Evolutionary conservation across 2,888 invertebrate genomes (phyloP).

Genomic region (Nephrocerus scutellatus): DNA sequence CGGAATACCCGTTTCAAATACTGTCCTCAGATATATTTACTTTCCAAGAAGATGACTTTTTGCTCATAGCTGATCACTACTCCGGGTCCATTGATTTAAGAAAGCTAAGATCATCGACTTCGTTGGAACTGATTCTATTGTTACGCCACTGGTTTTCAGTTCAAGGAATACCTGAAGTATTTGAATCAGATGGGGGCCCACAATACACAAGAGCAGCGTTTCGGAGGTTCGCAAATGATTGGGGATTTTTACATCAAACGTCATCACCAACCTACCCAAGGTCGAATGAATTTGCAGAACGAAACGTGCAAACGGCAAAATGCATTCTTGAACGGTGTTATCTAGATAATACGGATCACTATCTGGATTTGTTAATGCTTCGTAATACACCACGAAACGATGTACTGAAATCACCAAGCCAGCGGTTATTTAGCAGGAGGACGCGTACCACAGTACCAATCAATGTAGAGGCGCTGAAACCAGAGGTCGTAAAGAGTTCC

Average conservation of each 20-base stretch:
- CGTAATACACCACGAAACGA: conserved; percentile 11
- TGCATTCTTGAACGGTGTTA: conserved; percentile 2
- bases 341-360: conserved; percentile 1
- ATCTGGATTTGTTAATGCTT: conserved; percentile 4
- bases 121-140: conserved; percentile 1
- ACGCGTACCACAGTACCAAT: conserved; percentile 8
- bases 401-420: conserved; percentile 10
- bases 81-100: conserved; percentile 11
- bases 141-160: conserved; percentile 13
- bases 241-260: conserved; percentile 17
- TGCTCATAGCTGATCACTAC: conserved; percentile 11
- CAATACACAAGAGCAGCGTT: conserved; percentile 22
- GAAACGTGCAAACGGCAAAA: conserved; percentile 12
- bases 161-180: conserved; percentile 20
- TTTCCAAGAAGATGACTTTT: conserved; percentile 4
- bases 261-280: conserved; percentile 17
- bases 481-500: neutral
- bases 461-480: neutral
- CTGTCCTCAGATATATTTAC: conserved; percentile 5
- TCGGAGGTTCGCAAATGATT: conserved; percentile 20
- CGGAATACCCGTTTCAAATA: conserved; percentile 8
- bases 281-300: conserved; percentile 9
- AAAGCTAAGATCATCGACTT: conserved; percentile 5
- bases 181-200: conserved; percentile 24
- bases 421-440: conserved; percentile 10